Conservation (phyloP, 2,888 invertebrate genomes). For the Seira ritae region DNA sequence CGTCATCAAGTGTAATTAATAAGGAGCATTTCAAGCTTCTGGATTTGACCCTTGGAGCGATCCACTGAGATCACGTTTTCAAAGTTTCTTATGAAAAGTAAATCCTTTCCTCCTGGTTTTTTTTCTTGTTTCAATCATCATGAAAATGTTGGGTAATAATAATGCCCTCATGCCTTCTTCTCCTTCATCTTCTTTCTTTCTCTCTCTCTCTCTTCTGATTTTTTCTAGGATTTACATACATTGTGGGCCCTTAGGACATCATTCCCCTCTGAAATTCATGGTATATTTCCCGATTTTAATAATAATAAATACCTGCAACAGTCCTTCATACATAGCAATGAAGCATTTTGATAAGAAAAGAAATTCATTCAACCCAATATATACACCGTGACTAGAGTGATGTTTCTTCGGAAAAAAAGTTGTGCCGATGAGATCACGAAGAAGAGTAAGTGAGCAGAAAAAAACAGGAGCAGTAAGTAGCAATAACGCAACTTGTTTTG, state of each 20-base stretch:
- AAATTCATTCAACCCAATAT: too few relatives aligned
- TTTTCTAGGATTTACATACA: conserved; percentile 49
- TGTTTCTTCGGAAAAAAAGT: conserved; percentile 17
- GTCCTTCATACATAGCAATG: conserved; percentile 1
- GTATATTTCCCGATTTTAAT: conserved; percentile 1
- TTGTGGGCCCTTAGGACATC: conserved; percentile 62
- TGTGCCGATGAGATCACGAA: conserved; percentile 42
- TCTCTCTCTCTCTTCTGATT: conserved; percentile 7
- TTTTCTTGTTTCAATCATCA: conserved; percentile 21
- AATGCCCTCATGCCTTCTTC: conserved; percentile 61
- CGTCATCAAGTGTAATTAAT: conserved; percentile 65
- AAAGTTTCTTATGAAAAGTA: conserved; percentile 41
- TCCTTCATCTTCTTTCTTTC: background rate
- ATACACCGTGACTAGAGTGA: background rate
- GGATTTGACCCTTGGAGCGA: conserved; percentile 67
- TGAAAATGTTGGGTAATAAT: conserved; percentile 48
- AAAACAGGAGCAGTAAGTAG: conserved; percentile 60
- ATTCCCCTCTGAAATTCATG: background rate
- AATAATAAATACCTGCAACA: conserved; percentile 7
- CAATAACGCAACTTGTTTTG: conserved; percentile 54
- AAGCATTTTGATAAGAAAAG: too few relatives aligned
- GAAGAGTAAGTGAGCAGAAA: conserved; percentile 27
- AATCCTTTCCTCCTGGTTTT: background rate
- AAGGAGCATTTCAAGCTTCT: conserved; percentile 66
- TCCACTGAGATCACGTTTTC: conserved; percentile 49